Base-by-base conservation (phyloP, 2,888 invertebrate genomes). In the Cryptocephalus moraei region DNA sequence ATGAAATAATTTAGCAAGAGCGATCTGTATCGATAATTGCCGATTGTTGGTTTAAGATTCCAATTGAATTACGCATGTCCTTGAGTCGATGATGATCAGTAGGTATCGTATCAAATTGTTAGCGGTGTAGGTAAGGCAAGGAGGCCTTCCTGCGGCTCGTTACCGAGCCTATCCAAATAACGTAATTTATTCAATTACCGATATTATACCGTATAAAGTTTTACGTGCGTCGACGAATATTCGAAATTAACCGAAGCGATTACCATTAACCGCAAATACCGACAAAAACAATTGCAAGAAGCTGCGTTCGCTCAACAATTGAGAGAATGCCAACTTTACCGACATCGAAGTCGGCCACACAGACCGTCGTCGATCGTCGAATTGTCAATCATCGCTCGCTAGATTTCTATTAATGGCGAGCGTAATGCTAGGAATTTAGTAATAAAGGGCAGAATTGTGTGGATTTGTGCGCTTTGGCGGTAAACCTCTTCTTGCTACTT, bases 201-300 rank as follows among this genome's bases (percentile, higher is more conserved):
- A 43, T 48, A 50, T 46, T 51, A 41, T 44, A 44, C 43, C 42
- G 39, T 38, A 36, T 36, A 36, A 36, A 36, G 36, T 36, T 11
- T 36, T 36, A 36, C 44, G 52, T 48, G 44, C 44, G 38, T 43
- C 38, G 42, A 45, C 39, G 62, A 64, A 64, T 62, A 61, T 59
- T 56, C 60, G 51, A 60, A 63, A 64, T 64, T 61, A 65, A 62
- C 63, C 61, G 62, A 64, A 64, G 60, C 65, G 63, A 65, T 65
- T 64, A 64, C 63, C 63, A 63, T 64, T 62, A 62, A 63, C 63
- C 60, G 60, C 60, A 60, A 59, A 58, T 56, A 59, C 56, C 53
- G 47, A 50, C 54, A 57, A 62, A 58, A 59, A 58, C 59, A 56
- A 61, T 60, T 52, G 61, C 54, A 63, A 62, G 62, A 62, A 64